Conservation (phyloP, 2,113 vertebrate genomes). For the Pluvialis apricaria region DNA sequence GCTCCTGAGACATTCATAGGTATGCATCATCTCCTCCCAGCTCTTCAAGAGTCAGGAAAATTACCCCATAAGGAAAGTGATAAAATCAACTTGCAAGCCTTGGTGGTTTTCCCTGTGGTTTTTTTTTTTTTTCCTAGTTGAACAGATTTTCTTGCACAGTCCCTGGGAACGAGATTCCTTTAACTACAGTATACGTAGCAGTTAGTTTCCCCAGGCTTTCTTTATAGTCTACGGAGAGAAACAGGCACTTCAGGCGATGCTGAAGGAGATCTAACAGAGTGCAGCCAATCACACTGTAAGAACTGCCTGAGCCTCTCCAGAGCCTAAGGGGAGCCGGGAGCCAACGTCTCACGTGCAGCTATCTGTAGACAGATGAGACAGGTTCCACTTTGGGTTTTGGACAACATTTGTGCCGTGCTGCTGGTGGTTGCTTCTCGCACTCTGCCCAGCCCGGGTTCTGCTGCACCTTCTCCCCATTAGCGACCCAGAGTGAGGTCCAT, state of each 20-base stretch:
- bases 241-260: neutral
- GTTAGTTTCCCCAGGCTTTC: neutral
- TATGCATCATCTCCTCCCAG: neutral
- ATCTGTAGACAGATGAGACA: neutral
- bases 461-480: neutral
- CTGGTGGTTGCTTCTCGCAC: neutral
- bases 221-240: neutral
- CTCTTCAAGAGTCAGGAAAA: neutral
- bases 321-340: rapidly evolving
- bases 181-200: neutral
- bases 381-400: neutral
- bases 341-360: rapidly evolving
- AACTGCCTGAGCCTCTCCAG: neutral
- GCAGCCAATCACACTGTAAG: rapidly evolving
- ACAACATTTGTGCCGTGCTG: neutral
- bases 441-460: neutral
- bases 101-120: neutral
- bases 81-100: neutral
- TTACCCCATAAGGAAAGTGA: neutral
- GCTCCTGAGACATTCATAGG: neutral
- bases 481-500: neutral
- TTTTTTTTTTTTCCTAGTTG: neutral
- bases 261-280: neutral
- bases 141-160: neutral
- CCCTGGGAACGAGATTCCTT: neutral